Percentiles rank a stretch among this genome's conserved stretches.
These are phyloP conservation scores for Perognathus longimembris DNA, from an alignment of 2,113 vertebrate species.

Conservation along the genomic window DNA sequence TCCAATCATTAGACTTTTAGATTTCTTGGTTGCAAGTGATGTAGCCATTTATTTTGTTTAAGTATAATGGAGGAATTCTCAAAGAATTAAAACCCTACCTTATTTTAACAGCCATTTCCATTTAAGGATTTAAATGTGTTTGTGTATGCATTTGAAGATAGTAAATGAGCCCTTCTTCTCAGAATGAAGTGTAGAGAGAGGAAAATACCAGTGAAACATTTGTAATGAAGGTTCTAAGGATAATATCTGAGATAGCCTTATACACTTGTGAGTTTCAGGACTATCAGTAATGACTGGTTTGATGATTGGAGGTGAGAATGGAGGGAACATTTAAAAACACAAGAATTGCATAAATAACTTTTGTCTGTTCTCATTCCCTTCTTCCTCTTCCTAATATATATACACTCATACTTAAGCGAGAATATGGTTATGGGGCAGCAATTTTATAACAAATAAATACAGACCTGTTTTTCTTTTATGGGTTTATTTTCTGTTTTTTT, in stretches of 20 bases:
- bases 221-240: neutral
- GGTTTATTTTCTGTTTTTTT: too few species aligned
- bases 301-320: neutral
- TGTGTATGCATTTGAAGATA: slow-evolving; percentile 45
- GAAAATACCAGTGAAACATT: neutral
- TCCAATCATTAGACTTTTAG: neutral
- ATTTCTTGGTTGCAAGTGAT: slow-evolving; percentile 35
- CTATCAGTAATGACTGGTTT: neutral
- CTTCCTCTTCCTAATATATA: neutral
- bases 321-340: neutral
- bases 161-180: neutral
- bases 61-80: slow-evolving; percentile 2
- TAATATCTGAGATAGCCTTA: slow-evolving; percentile 15
- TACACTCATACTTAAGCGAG: neutral
- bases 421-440: neutral
- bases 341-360: neutral
- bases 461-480: neutral
- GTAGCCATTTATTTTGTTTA: slow-evolving; percentile 41
- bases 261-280: neutral
- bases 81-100: neutral
- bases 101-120: slow-evolving; percentile 24
- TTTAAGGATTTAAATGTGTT: slow-evolving; percentile 4
- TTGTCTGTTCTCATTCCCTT: neutral
- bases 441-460: slow-evolving; percentile 26
- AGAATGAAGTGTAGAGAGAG: slow-evolving; percentile 21